Evolutionary conservation across 2,888 invertebrate species (phyloP).

Genomic region (Hecatera dysodea): DNA sequence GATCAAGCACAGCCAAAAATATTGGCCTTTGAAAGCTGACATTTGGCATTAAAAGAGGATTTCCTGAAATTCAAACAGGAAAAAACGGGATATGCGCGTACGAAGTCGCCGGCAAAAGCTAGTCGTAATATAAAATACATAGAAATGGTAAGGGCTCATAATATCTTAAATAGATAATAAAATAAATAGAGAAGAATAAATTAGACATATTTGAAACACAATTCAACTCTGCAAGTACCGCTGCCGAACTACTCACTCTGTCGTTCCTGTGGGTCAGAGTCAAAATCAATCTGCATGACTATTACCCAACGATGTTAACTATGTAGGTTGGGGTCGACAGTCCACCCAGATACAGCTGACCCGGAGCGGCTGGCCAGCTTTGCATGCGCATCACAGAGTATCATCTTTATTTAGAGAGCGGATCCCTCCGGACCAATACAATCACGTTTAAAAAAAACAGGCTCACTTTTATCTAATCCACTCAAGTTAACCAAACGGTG

Average conservation of each 20-base stretch:
- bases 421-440: neutral
- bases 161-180: no score
- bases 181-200: no score
- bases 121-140: no score
- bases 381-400: neutral
- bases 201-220: neutral
- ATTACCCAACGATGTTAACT: no score
- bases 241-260: neutral
- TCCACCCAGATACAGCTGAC: no score
- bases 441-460: constrained; percentile 5
- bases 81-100: no score
- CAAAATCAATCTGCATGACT: neutral
- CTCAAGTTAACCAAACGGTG: constrained; percentile 14
- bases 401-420: neutral
- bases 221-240: neutral
- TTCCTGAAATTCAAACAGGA: no score
- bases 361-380: neutral
- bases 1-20: no score
- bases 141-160: neutral
- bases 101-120: no score
- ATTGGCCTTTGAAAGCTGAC: no score
- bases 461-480: constrained; percentile 26
- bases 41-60: no score
- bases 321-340: no score
- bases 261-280: neutral